Evolutionary conservation across 30 jellyfish, hydroid and myxozoan genomes (phyloP).

Genomic region (Catostylus mosaicus): DNA sequence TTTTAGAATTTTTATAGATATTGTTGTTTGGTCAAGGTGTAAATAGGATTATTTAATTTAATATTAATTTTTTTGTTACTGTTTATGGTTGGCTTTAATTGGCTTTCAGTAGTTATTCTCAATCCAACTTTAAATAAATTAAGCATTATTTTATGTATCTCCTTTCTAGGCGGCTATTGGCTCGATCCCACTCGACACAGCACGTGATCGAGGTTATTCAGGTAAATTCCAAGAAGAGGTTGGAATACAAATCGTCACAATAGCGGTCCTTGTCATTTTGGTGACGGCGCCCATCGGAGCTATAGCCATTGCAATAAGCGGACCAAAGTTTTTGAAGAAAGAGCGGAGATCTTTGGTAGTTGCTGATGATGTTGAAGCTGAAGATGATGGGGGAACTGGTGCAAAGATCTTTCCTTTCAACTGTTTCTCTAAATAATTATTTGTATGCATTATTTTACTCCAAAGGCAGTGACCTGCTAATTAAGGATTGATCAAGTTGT

Average conservation of each 20-base stretch:
- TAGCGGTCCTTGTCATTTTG: conserved; percentile 93
- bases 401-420: neutral
- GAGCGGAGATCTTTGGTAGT: conserved; percentile 12
- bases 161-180: conserved; percentile 97
- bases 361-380: conserved; percentile 21
- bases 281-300: conserved; percentile 99
- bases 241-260: conserved; percentile 89
- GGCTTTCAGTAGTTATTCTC: neutral
- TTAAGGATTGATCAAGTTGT: too few relatives aligned
- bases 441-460: neutral
- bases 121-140: neutral
- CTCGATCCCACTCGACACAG: conserved; percentile 87
- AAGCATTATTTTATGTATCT: too few relatives aligned
- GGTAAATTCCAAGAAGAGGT: conserved; percentile 70
- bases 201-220: conserved; percentile 74
- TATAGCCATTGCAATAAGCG: conserved; percentile 80
- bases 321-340: conserved; percentile 68
- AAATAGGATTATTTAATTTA: too few relatives aligned
- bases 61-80: too few relatives aligned
- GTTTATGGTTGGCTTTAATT: too few relatives aligned
- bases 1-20: too few relatives aligned
- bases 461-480: conserved; percentile 1
- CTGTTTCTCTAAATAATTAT: conserved; percentile 7
- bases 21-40: too few relatives aligned
- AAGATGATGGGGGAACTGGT: neutral